phyloP scores from a whole-genome alignment of 1,140 invertebrate species.

The Megalonaias nervosa region DNA sequence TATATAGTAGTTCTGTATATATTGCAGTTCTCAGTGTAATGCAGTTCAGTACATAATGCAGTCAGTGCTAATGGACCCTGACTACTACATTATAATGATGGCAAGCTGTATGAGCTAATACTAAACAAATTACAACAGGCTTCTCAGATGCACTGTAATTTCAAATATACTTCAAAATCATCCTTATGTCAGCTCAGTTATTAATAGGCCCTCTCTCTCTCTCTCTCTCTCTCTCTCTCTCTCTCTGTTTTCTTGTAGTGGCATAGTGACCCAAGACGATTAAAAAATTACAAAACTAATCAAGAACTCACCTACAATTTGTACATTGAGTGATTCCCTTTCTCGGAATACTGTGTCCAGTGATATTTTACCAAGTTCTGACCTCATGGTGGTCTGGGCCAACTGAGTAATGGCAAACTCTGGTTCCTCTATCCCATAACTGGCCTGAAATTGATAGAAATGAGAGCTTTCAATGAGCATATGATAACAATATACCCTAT shows the following conservation, averaged over 20 bases:
- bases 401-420: slow-evolving; percentile 99
- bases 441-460: slow-evolving; percentile 76
- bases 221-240: too few species aligned
- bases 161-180: too few species aligned
- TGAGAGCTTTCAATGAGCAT: not conserved
- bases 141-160: too few species aligned
- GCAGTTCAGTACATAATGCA: too few species aligned
- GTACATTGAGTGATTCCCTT: slow-evolving; percentile 95
- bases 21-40: too few species aligned
- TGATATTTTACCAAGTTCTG: slow-evolving; percentile 98
- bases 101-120: too few species aligned
- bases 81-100: too few species aligned
- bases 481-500: not conserved
- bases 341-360: slow-evolving; percentile 98
- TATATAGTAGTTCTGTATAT: too few species aligned
- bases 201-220: too few species aligned
- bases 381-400: slow-evolving; percentile 99
- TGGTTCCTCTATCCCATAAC: slow-evolving; percentile 99
- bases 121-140: not conserved
- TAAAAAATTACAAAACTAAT: not conserved
- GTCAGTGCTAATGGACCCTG: too few species aligned
- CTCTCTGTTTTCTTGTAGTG: too few species aligned
- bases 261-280: not conserved
- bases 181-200: too few species aligned
- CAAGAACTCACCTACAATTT: slow-evolving; percentile 82